Evolutionary conservation across 2,888 invertebrate species (phyloP), one percentile per base, ranked within the genome.

Genomic region (Byasa hedistus): DNA sequence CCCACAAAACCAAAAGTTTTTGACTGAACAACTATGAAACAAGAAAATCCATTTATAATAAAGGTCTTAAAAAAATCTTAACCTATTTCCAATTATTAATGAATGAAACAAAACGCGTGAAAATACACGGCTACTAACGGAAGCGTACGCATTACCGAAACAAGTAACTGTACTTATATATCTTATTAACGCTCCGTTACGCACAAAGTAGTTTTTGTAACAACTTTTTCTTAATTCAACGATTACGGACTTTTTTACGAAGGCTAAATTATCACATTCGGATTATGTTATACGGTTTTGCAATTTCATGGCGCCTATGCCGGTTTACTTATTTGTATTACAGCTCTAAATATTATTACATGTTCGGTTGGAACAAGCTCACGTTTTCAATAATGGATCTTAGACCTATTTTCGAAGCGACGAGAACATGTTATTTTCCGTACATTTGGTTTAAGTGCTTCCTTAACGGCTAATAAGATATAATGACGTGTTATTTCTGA

Each of bases 401-500:
- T 79, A 79, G 81, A 83, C 83, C 82, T 81, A 81, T 80, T 80
- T 79, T 77, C 74, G 73, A 73, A 73, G 73, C 79, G 77, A 79
- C 74, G 76, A 76, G 81, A 84, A 83, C 76, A 80, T 85, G 81
- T 86, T 87, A 86, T 87, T 89, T 85, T 83, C 84, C 80, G 78
- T 84, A 85, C 86, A 84, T 86, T 87, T 83, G 84, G 83, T 82
- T 78, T 87, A 87, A 89, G 87, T 87, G 87, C 84, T 87, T 88
- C 87, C 88, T 87, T 85, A 81, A 82, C 80, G 78, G 80, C 84
- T 89, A 90, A 89, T 90, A 87, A 87, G 85, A 85, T 78, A 84
- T 88, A 89, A 90, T 89, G 85, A 87, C 81, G 83, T 86, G 85
- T 86, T 89, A 87, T 87, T 89, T 89, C 81, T 85, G 84, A 85